Base-by-base conservation (phyloP, 92 coral and sea anemone genomes). In the Paragorgia papillata region DNA sequence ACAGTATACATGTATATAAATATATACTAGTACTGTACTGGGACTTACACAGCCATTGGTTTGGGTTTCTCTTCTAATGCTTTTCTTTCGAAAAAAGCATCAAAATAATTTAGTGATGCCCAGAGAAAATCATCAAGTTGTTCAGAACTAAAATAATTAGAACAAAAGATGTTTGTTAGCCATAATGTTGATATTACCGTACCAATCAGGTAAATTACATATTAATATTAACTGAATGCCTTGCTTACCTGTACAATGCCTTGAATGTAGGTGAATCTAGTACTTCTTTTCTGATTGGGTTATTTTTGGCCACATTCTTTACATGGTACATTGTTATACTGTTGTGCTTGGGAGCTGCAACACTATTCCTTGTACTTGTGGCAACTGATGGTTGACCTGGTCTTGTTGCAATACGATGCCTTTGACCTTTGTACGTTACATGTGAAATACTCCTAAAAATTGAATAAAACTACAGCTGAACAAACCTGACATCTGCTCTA, bases 41-140 rank as follows among this genome's bases (percentile, higher is more conserved):
- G 8, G 27, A 85, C 98, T 88, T 77, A 94, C 98, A 91, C 96
- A 25, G 98, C 96, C 98, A 94, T 94, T 57, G 98, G 96, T 75
- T 94, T 94, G n/a, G 98, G 98, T 62, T 94, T 94, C 69, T 94
- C 92, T 81, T 94, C 98, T 49, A 94, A 84, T 1, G 92, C 91
- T 79, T 90, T 90, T 74, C 91, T 90, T 81, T 89, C 94, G 77
- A 94, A 92, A 74, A 94, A 94, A 21, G 98, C 96, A 88, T 91
- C 92, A 84, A 94, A 94, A 74, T 94, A 94, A 51, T 90, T 94
- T 67, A 94, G 69, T 18, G 88, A 85, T 35, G 98, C 93, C 74
- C 87, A 80, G 58, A 88, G 91, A 57, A 85, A 90, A 49, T 94
- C 98, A 82, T 94, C 97, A 69, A 94, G 89, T 82, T 90, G 98